These are phyloP conservation scores for Pocillopora meandrina DNA, from an alignment of 92 coral and sea anemone species.

Conservation along the genomic window DNA sequence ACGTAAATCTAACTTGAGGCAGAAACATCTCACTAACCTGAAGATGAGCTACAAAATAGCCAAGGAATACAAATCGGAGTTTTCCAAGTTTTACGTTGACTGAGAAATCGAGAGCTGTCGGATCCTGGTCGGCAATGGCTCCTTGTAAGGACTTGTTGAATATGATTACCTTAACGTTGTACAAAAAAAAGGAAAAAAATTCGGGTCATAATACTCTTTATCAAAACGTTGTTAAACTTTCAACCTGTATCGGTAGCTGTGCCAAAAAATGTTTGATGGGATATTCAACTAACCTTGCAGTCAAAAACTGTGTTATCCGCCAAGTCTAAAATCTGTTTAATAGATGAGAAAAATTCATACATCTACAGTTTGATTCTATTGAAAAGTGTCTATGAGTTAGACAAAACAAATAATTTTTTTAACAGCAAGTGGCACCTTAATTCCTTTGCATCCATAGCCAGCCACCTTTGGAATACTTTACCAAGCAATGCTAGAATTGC, in stretches of 20 bases:
- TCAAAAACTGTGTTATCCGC: conserved; percentile 90
- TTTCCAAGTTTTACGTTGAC: conserved; percentile 78
- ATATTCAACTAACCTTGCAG: conserved; percentile 70
- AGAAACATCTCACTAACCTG: conserved; percentile 56
- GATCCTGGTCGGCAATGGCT: conserved; percentile 42
- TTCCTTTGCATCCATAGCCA: too few relatives aligned
- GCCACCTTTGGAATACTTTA: too few relatives aligned
- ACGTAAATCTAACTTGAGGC: too few relatives aligned
- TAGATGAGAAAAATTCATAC: not conserved
- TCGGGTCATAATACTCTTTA: not conserved
- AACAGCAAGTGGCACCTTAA: too few relatives aligned
- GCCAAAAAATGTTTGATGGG: not conserved
- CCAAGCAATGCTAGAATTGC: too few relatives aligned
- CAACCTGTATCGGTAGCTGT: not conserved
- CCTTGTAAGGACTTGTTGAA: conserved; percentile 60
- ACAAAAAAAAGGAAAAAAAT: not conserved
- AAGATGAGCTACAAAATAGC: conserved; percentile 79
- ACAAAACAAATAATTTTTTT: too few relatives aligned
- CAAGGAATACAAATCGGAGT: conserved; percentile 83
- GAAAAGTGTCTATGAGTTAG: not conserved
- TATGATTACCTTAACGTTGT: conserved; percentile 59
- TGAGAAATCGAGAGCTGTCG: conserved; percentile 72
- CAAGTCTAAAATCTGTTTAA: conserved; percentile 76
- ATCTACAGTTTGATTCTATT: not conserved
- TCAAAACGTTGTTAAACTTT: not conserved